These are phyloP conservation scores for Malthinus flaveolus DNA, from an alignment of 2,888 invertebrate genomes.

Conservation along the genomic window DNA sequence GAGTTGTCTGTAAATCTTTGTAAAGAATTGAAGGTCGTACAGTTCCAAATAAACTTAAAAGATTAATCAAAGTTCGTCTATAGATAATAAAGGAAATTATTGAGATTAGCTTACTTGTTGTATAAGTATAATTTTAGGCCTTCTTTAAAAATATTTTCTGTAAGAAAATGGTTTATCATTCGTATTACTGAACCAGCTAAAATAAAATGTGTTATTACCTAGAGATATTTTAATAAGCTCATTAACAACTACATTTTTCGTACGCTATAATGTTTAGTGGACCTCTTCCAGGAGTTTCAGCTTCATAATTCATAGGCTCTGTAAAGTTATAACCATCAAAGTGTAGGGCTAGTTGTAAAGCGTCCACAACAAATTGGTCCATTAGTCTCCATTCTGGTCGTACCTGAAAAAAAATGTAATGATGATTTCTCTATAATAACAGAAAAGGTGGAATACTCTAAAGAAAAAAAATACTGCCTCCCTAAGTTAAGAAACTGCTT, in stretches of 20 bases:
- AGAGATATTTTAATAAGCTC: too few relatives aligned
- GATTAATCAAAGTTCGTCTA: neutral
- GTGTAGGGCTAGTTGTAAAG: constrained; percentile 8
- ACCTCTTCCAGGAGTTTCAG: constrained; percentile 61
- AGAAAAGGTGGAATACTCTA: neutral
- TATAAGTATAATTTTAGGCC: constrained; percentile 18
- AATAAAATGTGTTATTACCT: neutral
- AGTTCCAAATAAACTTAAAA: neutral
- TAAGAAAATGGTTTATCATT: constrained; percentile 25
- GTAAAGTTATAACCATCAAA: constrained; percentile 41
- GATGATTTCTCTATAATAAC: neutral
- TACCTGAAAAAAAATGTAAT: neutral
- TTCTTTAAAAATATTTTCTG: constrained; percentile 11
- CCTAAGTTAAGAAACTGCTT: neutral
- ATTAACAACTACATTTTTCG: constrained; percentile 56
- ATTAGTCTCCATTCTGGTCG: constrained; percentile 18
- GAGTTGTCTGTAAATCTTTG: neutral
- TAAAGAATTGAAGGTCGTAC: neutral
- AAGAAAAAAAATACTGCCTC: too few relatives aligned
- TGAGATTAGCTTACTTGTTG: constrained; percentile 5
- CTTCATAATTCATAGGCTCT: constrained; percentile 57
- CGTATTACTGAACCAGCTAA: constrained; percentile 64
- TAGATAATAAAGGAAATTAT: neutral
- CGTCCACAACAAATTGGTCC: constrained; percentile 10
- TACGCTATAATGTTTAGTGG: constrained; percentile 67